Base-by-base conservation (phyloP, 2,888 invertebrate species). In the Zootermopsis nevadensis region DNA sequence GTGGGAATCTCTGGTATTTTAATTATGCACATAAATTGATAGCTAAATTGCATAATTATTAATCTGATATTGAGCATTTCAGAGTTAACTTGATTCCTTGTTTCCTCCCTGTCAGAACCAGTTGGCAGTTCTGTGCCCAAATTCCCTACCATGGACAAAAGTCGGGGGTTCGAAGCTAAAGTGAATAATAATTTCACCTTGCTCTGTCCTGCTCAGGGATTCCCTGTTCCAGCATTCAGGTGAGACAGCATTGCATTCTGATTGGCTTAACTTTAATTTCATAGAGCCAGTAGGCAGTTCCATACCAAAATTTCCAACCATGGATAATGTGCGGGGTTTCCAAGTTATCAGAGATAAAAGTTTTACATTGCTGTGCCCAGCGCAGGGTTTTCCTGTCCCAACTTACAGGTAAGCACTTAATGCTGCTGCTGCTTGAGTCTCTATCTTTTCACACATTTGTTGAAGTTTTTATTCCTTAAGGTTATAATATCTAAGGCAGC, bases 121-220 rank as follows among this genome's bases (percentile, higher is more conserved):
- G 33, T 95, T 90, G 94, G 94, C 90, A 94, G 94, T 89, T 94
- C 94, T 85, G 92, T 93, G 86, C 95, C 95, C 86, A 94, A 94
- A 89, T 93, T 94, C 85, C 92, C 93, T 24, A 82, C 84, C n/a
- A 82, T 77, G 31, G 84, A 83, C 69, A 85, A 84, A 76, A 83
- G 74, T 80, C 83, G 83, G 66, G 60, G 69, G 24, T 81, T 85
- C 66, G 82, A 85, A 88, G 81, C 81, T 4, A 67, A 77, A 77
- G 89, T 92, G 85, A 83, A 80, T 67, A 53, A 81, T 53, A 82
- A 86, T 80, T 91, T 27, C n/a, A 66, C 77, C 24, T 80, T 95
- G 85, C 91, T 93, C 86, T 95, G 95, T 88, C 94, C 94, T 77
- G 94, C 94, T 83, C 95, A 95, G 91, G 94, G 93, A 48, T 93